Percentiles rank a stretch among this genome's conserved stretches.
phyloP scores from a whole-genome alignment of 1,140 invertebrate genomes.

The Triops longicaudatus region DNA sequence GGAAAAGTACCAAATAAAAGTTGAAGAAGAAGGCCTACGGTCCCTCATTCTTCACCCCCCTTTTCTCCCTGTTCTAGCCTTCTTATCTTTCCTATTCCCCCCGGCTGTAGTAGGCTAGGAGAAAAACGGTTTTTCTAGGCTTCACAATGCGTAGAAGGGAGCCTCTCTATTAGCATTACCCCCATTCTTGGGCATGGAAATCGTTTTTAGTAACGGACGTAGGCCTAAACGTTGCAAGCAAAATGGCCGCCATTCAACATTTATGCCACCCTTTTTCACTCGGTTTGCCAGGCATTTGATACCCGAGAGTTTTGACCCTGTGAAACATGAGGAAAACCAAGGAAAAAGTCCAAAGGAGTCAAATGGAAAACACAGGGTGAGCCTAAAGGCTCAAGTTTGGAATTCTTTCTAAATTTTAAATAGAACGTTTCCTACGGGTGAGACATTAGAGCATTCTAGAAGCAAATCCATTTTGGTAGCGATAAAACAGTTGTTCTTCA shows the following conservation, averaged over 20 bases:
- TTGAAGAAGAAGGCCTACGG: neutral
- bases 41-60: neutral
- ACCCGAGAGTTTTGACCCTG: too few species aligned
- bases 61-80: neutral
- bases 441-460: too few species aligned
- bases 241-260: neutral
- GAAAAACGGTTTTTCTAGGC: neutral
- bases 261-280: neutral
- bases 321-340: too few species aligned
- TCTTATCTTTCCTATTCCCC: neutral
- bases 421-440: too few species aligned
- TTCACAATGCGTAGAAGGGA: neutral
- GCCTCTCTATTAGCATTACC: neutral
- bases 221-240: neutral
- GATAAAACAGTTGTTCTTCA: too few species aligned
- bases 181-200: neutral
- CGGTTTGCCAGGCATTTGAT: too few species aligned
- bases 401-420: too few species aligned
- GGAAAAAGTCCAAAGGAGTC: too few species aligned
- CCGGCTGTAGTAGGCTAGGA: neutral
- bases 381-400: too few species aligned
- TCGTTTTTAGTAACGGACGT: neutral
- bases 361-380: too few species aligned
- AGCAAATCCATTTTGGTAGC: too few species aligned
- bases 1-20: neutral